Conservation (phyloP, 2,113 vertebrate genomes). For the human region DNA sequence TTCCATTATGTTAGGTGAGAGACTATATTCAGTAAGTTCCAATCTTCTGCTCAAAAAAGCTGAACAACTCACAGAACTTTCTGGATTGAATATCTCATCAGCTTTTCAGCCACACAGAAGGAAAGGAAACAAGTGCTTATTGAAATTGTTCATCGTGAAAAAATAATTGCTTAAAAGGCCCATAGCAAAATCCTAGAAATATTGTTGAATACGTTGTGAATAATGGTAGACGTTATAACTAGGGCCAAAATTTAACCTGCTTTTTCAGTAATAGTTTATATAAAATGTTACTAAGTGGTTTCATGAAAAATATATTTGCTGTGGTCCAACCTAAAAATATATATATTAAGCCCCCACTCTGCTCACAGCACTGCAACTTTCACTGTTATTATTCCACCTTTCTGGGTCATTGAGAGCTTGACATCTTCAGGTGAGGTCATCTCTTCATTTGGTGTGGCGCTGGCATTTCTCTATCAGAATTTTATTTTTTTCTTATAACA, state of each 20-base stretch:
- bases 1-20: background rate
- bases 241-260: background rate
- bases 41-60: slow-evolving; percentile 3
- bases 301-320: background rate
- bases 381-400: background rate
- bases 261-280: background rate
- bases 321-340: background rate
- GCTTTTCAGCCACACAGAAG: background rate
- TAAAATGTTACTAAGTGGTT: background rate
- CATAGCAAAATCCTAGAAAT: background rate
- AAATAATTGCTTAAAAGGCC: background rate
- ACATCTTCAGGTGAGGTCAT: background rate
- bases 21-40: background rate
- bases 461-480: background rate
- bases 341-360: background rate
- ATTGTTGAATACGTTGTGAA: slow-evolving; percentile 18
- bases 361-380: background rate
- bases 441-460: background rate
- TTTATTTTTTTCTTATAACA: background rate
- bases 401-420: background rate
- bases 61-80: background rate
- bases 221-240: slow-evolving; percentile 20
- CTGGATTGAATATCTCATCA: background rate
- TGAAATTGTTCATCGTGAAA: background rate
- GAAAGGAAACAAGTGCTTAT: background rate